phyloP scores from a whole-genome alignment of 2,113 vertebrate species.

The Odocoileus virginianus region DNA sequence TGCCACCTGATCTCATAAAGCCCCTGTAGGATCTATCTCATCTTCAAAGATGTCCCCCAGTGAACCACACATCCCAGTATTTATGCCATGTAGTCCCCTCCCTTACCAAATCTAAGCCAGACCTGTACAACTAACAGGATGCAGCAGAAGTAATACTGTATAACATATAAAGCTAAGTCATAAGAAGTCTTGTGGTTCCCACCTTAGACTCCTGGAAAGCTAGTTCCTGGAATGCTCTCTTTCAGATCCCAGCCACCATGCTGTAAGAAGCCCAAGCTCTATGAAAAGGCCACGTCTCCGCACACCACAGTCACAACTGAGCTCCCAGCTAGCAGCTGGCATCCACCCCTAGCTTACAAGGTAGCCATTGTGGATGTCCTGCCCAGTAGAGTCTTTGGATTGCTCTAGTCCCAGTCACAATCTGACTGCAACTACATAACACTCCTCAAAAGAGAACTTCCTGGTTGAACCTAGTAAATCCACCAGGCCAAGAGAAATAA shows the following conservation, averaged over 20 bases:
- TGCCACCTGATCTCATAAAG: not conserved
- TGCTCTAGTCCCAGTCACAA: not conserved
- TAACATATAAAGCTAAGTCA: not conserved
- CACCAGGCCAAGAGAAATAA: not conserved
- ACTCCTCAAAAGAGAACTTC: not conserved
- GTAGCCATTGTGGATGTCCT: not conserved
- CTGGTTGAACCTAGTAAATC: not conserved
- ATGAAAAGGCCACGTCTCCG: not conserved
- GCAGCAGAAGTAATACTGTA: not conserved
- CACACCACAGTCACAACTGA: not conserved
- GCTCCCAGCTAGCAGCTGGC: not conserved
- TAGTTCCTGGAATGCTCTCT: not conserved
- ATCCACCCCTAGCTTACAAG: accelerated
- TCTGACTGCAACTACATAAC: not conserved
- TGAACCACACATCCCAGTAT: not conserved
- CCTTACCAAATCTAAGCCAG: not conserved
- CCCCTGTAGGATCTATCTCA: not conserved
- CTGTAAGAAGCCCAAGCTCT: not conserved
- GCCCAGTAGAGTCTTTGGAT: not conserved
- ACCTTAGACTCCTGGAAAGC: not conserved
- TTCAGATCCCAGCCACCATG: not conserved
- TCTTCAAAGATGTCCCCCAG: not conserved
- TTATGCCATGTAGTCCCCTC: not conserved
- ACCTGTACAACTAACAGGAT: not conserved
- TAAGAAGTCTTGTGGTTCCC: not conserved